Percentiles rank a stretch among this genome's conserved stretches.
Evolutionary conservation across 2,113 vertebrate species (phyloP).

Genomic region (Agelaius phoeniceus): DNA sequence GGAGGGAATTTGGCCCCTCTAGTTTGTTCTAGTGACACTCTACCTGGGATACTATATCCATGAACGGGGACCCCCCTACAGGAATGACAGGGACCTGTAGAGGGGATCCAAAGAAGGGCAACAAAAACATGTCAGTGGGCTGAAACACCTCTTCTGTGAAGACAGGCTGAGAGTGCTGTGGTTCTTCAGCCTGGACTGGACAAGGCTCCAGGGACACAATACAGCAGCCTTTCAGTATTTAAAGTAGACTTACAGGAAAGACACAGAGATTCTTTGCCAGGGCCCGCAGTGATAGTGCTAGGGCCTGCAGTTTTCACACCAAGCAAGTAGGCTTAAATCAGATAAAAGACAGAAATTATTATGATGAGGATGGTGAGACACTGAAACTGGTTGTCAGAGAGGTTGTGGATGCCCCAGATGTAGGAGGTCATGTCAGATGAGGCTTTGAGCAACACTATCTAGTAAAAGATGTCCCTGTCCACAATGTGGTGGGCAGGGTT

Average conservation of each 20-base stretch:
- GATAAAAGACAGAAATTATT: not conserved
- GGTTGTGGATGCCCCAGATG: rapidly evolving
- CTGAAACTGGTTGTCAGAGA: not conserved
- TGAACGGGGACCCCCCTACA: rapidly evolving
- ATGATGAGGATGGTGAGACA: not conserved
- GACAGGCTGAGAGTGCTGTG: not conserved
- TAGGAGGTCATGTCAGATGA: not conserved
- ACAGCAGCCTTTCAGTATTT: not conserved
- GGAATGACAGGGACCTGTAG: not conserved
- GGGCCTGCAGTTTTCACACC: not conserved
- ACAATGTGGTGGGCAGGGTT: rapidly evolving
- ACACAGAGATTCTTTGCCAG: not conserved
- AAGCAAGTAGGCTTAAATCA: not conserved
- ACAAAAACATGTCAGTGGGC: not conserved
- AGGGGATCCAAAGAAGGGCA: not conserved
- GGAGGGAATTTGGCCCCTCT: not conserved
- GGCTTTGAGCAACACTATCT: rapidly evolving
- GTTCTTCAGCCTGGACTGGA: not conserved
- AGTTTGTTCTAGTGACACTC: not conserved
- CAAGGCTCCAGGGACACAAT: not conserved
- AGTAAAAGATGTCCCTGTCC: not conserved
- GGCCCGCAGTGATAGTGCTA: not conserved
- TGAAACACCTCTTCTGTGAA: not conserved
- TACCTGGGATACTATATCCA: not conserved
- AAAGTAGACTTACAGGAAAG: not conserved